Percentiles rank a stretch among this genome's conserved stretches.
phyloP scores from a whole-genome alignment of 2,888 invertebrate species.

The Sinelater perroti region DNA sequence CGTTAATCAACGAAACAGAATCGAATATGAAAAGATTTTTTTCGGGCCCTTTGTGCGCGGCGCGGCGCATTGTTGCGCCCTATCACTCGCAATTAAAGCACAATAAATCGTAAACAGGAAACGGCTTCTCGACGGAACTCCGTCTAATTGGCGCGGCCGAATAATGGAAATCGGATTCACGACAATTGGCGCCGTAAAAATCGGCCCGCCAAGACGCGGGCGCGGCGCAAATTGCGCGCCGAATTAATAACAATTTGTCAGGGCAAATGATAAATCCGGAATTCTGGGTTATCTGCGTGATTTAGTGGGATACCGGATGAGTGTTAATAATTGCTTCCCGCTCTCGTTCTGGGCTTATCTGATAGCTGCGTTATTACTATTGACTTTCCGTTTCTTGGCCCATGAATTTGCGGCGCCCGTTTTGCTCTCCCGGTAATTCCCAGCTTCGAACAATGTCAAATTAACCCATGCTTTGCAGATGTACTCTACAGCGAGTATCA shows the following conservation, averaged over 20 bases:
- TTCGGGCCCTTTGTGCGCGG: conserved; percentile 39
- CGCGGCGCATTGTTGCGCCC: conserved; percentile 36
- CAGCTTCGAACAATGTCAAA: too few species aligned
- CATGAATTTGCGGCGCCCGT: conserved; percentile 25
- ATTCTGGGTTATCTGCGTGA: conserved; percentile 55
- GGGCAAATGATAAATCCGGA: conserved; percentile 53
- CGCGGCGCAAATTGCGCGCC: conserved; percentile 27
- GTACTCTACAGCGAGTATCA: too few species aligned
- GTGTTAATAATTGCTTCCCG: conserved; percentile 58
- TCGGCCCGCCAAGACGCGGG: too few species aligned
- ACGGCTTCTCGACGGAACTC: conserved; percentile 43
- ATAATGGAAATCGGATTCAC: not conserved
- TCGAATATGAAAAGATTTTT: conserved; percentile 44
- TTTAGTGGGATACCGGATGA: conserved; percentile 58
- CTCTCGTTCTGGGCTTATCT: conserved; percentile 54
- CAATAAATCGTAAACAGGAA: conserved; percentile 50
- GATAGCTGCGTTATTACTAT: conserved; percentile 49
- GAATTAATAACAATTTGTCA: conserved; percentile 48
- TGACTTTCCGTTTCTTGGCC: conserved; percentile 38
- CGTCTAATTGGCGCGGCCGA: conserved; percentile 28
- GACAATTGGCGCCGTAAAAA: too few species aligned
- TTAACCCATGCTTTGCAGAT: too few species aligned
- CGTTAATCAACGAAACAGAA: conserved; percentile 47
- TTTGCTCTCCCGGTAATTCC: not conserved
- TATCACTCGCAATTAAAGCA: conserved; percentile 49